Evolutionary conservation across 2,888 invertebrate species (phyloP), one percentile per base, ranked within the genome.

Genomic region (Synergus laeviventris): DNA sequence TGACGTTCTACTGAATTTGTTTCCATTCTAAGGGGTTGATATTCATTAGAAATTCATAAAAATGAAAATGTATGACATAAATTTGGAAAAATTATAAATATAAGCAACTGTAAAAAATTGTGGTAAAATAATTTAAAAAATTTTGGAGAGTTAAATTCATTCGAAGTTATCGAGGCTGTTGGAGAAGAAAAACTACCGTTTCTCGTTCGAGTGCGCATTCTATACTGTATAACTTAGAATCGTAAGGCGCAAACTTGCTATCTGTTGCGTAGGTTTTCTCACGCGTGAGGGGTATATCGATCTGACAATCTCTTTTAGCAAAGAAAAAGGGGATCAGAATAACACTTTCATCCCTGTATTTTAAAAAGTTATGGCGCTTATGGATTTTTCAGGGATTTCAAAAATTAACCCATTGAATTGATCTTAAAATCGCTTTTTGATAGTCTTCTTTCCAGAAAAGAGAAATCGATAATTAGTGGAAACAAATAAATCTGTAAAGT

Each of bases 161-260:
- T 18, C 39, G 42, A 64, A 64, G 64, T 64, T 31, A n/a, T 70
- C 49, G 36, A 36, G 49, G 49, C 49, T 59, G 59, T 70, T 49
- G 70, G 49, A 49, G 70, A 70, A 70, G 49, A 36, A 70, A 70
- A 49, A 70, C 70, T 70, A 31, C 16, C 49, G 64, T 31, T 49
- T 49, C 31, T 39, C 18, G 39, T 21, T 11, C 64, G 64, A 39
- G 18, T 42, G 49, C 31, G 70, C 36, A 31, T 49, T 64, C 64
- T 64, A 64, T 64, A 39, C 18, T 24, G 24, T 31, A 11, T 49
- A 24, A 45, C 49, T 36, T 31, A n/a, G 16, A 70, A 31, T 59
- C 24, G 24, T 12, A 24, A 49, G 31, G n/a, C 49, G 31, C 49
- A 70, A 49, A 31, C 70, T 70, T 70, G 24, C 24, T 21, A 49